Evolutionary conservation across 2,113 vertebrate genomes (phyloP).

Genomic region (Aplodontia rufa): DNA sequence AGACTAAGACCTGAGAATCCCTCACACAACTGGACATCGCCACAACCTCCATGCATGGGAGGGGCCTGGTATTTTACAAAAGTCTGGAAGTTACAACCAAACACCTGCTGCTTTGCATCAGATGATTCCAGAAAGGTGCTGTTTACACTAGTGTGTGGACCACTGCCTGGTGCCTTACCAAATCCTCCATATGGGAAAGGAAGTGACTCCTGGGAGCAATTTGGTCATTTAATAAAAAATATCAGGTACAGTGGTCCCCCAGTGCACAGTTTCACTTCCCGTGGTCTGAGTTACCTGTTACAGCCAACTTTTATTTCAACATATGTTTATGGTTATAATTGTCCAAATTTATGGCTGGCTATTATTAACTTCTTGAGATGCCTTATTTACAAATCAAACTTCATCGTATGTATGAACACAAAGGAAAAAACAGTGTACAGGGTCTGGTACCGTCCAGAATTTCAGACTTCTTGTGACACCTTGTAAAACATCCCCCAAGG

Average conservation of each 20-base stretch:
- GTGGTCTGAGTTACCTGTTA: too few relatives aligned
- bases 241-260: rapidly evolving
- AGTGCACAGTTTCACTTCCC: neutral
- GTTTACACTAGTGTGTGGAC: neutral
- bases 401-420: neutral
- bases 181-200: neutral
- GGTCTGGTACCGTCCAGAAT: neutral
- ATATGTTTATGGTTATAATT: neutral
- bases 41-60: too few relatives aligned
- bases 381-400: neutral
- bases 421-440: neutral
- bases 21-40: rapidly evolving
- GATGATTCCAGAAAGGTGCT: neutral
- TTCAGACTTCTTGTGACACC: neutral
- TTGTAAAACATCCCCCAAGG: neutral
- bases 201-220: neutral
- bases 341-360: neutral
- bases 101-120: neutral
- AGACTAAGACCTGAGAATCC: neutral
- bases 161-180: rapidly evolving
- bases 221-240: neutral
- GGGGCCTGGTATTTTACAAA: neutral
- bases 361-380: neutral
- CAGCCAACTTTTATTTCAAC: neutral
- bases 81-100: neutral